phyloP scores from a whole-genome alignment of 2,888 invertebrate genomes.

The Aleiodes testaceus region DNA sequence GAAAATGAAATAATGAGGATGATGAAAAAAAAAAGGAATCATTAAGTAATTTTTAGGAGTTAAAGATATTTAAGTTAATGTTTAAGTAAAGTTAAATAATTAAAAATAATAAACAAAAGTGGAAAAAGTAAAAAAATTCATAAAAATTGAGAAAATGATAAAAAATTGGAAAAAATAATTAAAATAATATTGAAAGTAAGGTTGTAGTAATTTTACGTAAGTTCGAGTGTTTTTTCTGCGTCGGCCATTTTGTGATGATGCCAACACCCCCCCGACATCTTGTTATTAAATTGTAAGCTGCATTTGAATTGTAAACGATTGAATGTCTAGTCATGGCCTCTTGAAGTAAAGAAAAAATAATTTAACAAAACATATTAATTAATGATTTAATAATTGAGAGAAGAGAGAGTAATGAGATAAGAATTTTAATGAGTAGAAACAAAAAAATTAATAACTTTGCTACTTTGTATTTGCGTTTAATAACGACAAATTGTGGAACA shows the following conservation, averaged over 20 bases:
- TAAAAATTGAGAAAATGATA: slow-evolving; percentile 28
- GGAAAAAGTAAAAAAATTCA: slow-evolving; percentile 54
- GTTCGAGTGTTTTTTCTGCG: slow-evolving; percentile 65
- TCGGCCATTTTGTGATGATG: slow-evolving; percentile 65
- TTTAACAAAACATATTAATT: slow-evolving; percentile 31
- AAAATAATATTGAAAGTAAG: slow-evolving; percentile 64
- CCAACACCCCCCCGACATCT: slow-evolving; percentile 66
- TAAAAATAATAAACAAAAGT: slow-evolving; percentile 46
- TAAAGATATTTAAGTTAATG: slow-evolving; percentile 45
- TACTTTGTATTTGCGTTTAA: slow-evolving; percentile 58
- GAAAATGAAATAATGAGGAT: slow-evolving; percentile 15
- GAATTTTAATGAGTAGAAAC: background rate
- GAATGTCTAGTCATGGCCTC: slow-evolving; percentile 73
- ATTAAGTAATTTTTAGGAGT: slow-evolving; percentile 46
- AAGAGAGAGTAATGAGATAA: slow-evolving; percentile 1
- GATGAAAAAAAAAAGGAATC: background rate
- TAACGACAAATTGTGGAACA: slow-evolving; percentile 21
- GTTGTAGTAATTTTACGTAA: slow-evolving; percentile 58
- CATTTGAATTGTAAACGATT: slow-evolving; percentile 63
- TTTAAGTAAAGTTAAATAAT: slow-evolving; percentile 29
- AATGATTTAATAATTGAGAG: slow-evolving; percentile 18
- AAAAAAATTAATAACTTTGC: slow-evolving; percentile 58
- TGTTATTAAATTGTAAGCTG: slow-evolving; percentile 71
- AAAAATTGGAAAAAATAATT: slow-evolving; percentile 37
- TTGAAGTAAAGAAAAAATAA: slow-evolving; percentile 53